These are phyloP conservation scores for Trichonephila clavipes DNA, from an alignment of 1,140 invertebrate species.

Conservation along the genomic window DNA sequence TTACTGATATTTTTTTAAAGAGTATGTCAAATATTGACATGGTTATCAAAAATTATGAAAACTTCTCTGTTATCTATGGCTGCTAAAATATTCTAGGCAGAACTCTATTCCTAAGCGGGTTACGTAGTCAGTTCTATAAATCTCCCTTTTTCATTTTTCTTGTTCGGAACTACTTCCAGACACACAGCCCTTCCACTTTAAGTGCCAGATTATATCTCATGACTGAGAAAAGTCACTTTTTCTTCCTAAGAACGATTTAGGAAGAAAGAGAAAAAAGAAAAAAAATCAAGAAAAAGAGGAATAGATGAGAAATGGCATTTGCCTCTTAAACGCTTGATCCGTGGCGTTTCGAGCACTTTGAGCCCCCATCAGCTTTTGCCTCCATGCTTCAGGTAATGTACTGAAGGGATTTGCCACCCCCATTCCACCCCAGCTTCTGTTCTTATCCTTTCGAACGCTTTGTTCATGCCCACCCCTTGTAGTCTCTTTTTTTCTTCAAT, in stretches of 20 bases:
- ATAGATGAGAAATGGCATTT: slow-evolving; percentile 64
- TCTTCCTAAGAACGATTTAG: slow-evolving; percentile 18
- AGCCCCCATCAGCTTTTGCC: slow-evolving; percentile 32
- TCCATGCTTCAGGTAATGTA: slow-evolving; percentile 58
- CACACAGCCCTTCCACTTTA: slow-evolving; percentile 27
- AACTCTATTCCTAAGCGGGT: no score
- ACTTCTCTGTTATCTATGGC: no score
- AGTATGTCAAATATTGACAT: no score
- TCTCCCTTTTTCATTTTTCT: slow-evolving; percentile 25
- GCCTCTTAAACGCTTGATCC: slow-evolving; percentile 56
- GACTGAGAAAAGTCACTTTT: slow-evolving; percentile 44
- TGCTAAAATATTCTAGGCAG: no score
- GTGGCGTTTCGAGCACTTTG: slow-evolving; percentile 35
- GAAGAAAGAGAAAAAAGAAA: neutral
- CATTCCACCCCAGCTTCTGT: neutral
- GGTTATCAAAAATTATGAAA: no score
- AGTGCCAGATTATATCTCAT: slow-evolving; percentile 57
- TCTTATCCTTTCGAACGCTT: slow-evolving; percentile 36
- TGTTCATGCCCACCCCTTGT: slow-evolving; percentile 18
- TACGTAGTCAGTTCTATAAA: slow-evolving; percentile 2
- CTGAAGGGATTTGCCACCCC: slow-evolving; percentile 34
- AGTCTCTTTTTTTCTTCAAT: slow-evolving; percentile 15
- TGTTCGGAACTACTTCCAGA: slow-evolving; percentile 9
- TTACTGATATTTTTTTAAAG: no score
- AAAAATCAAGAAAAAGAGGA: neutral